Conservation (phyloP, 2,113 vertebrate species). For the Xenopus borealis region DNA sequence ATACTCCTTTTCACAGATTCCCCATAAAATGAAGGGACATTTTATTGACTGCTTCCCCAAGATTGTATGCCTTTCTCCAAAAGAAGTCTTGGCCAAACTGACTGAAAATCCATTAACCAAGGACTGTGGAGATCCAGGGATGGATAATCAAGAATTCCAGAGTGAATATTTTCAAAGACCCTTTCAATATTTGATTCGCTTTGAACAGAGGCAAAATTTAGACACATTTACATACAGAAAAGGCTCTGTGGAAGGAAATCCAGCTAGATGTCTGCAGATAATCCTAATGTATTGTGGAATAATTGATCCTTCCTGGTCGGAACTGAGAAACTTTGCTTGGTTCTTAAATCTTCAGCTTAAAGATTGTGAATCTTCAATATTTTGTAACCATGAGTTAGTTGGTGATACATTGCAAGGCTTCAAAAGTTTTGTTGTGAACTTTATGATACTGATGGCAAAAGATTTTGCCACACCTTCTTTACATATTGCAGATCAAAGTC, state of each 20-base stretch:
- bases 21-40: constrained; percentile 43
- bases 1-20: constrained; percentile 45
- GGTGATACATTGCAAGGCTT: constrained; percentile 83
- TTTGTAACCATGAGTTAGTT: constrained; percentile 72
- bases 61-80: constrained; percentile 81
- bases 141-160: constrained; percentile 78
- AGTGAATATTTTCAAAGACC: constrained; percentile 86
- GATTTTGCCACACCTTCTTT: constrained; percentile 93
- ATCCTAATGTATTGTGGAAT: constrained; percentile 84
- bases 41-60: constrained; percentile 85
- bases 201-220: constrained; percentile 62
- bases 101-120: constrained; percentile 45
- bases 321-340: constrained; percentile 83
- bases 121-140: constrained; percentile 63
- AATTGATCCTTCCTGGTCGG: constrained; percentile 85
- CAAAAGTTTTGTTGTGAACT: constrained; percentile 89
- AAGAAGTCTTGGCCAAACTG: constrained; percentile 75
- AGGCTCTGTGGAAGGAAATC: constrained; percentile 68
- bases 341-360: constrained; percentile 85
- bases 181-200: constrained; percentile 84
- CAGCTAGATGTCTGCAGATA: constrained; percentile 79
- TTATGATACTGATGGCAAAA: constrained; percentile 95
- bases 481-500: constrained; percentile 84
- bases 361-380: constrained; percentile 85
- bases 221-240: constrained; percentile 69